A percentile compares a stretch with the other conserved stretches of the same genome.
These are phyloP conservation scores for Patella caerulea DNA, from an alignment of 2,888 invertebrate species.

Conservation along the genomic window DNA sequence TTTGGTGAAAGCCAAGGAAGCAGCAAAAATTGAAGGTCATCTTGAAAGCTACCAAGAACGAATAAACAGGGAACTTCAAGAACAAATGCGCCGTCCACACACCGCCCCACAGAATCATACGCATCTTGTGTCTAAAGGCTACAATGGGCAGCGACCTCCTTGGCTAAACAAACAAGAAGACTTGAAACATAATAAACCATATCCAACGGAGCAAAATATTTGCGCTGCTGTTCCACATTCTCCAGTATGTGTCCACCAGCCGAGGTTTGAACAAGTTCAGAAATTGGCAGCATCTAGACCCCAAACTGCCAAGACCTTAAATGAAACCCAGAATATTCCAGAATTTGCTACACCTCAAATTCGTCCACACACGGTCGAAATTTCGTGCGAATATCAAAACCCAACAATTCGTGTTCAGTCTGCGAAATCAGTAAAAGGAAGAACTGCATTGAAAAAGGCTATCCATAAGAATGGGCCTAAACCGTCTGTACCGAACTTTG, in stretches of 20 bases:
- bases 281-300: neutral
- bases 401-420: neutral
- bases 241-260: neutral
- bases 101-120: neutral
- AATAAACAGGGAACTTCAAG: neutral
- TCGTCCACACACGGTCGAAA: neutral
- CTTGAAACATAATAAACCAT: neutral
- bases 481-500: conserved; percentile 8
- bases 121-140: neutral
- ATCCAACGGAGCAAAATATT: neutral
- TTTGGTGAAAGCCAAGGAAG: neutral
- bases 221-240: neutral
- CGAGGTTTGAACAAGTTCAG: neutral
- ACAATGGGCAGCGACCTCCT: neutral
- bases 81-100: neutral
- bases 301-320: neutral
- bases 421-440: conserved; percentile 46
- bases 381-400: conserved; percentile 2
- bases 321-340: neutral
- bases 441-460: conserved; percentile 48
- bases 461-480: conserved; percentile 37
- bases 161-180: neutral
- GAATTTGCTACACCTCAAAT: conserved; percentile 1
- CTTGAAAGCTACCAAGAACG: neutral
- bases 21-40: neutral